Percentiles rank a stretch among this genome's conserved stretches.
Evolutionary conservation across 2,113 vertebrate species (phyloP).

Genomic region (Forbesichthys agassizii): DNA sequence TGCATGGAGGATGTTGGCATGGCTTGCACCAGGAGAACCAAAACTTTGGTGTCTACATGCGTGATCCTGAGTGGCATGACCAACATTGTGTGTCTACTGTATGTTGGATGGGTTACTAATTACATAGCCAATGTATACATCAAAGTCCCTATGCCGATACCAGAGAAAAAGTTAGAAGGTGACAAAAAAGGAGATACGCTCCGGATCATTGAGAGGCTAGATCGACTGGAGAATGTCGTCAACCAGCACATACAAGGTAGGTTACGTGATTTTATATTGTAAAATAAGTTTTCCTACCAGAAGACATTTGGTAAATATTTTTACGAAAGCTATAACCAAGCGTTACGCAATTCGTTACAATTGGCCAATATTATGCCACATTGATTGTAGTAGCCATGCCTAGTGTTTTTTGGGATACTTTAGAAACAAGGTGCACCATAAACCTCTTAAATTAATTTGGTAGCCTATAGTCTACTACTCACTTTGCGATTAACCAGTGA

Average conservation of each 20-base stretch:
- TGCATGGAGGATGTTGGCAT: constrained; percentile 94
- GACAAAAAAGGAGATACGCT: constrained; percentile 93
- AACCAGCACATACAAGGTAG: constrained; percentile 98
- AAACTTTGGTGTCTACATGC: constrained; percentile 99
- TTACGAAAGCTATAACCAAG: neutral
- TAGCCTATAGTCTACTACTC: neutral
- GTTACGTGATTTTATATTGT: neutral
- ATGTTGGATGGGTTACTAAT: constrained; percentile 98
- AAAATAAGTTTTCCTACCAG: neutral
- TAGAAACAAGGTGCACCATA: neutral
- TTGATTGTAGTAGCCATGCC: neutral
- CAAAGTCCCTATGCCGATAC: constrained; percentile 89
- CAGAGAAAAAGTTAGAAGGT: constrained; percentile 89
- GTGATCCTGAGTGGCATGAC: constrained; percentile 98
- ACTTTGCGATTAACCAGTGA: neutral
- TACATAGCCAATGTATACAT: constrained; percentile 96
- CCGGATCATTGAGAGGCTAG: constrained; percentile 93
- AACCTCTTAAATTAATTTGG: neutral
- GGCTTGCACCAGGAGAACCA: constrained; percentile 98
- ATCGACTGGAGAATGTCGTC: constrained; percentile 96
- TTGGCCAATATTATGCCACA: neutral
- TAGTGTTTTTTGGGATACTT: neutral
- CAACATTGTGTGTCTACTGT: constrained; percentile 96
- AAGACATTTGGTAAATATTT: neutral
- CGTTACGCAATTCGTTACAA: neutral